phyloP scores from a whole-genome alignment of 2,888 invertebrate genomes.

The Autographa gamma region DNA sequence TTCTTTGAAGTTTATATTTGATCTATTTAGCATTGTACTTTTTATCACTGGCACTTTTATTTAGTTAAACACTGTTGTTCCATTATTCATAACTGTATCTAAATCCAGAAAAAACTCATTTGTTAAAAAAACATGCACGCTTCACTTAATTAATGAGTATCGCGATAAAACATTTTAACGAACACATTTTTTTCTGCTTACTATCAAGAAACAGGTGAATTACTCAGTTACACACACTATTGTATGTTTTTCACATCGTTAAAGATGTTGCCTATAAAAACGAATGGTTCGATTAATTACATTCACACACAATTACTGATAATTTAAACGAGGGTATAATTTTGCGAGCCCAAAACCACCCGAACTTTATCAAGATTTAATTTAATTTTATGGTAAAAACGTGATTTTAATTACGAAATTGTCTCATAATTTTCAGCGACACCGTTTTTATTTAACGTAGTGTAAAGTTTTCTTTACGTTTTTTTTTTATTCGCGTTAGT shows the following conservation, averaged over 20 bases:
- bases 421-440: conserved; percentile 52
- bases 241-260: conserved; percentile 45
- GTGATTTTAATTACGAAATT: conserved; percentile 49
- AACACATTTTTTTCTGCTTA: conserved; percentile 33
- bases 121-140: conserved; percentile 37
- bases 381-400: conserved; percentile 33
- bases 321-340: background rate
- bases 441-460: conserved; percentile 39
- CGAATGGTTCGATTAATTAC: conserved; percentile 34
- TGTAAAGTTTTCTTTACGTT: conserved; percentile 44
- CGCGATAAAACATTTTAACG: conserved; percentile 41
- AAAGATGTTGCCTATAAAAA: conserved; percentile 23
- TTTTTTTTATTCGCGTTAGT: conserved; percentile 18
- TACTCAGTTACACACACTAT: conserved; percentile 31
- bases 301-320: background rate
- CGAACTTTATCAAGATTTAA: conserved; percentile 6
- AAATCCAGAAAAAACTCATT: conserved; percentile 34
- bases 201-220: conserved; percentile 14
- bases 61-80: conserved; percentile 19
- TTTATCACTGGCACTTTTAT: conserved; percentile 30
- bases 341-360: background rate
- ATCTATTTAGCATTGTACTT: conserved; percentile 35
- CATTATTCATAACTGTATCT: conserved; percentile 43
- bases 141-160: conserved; percentile 35
- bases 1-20: conserved; percentile 17